Base-by-base conservation (phyloP, 2,888 invertebrate species). In the Caenorhabditis zanzibari region DNA sequence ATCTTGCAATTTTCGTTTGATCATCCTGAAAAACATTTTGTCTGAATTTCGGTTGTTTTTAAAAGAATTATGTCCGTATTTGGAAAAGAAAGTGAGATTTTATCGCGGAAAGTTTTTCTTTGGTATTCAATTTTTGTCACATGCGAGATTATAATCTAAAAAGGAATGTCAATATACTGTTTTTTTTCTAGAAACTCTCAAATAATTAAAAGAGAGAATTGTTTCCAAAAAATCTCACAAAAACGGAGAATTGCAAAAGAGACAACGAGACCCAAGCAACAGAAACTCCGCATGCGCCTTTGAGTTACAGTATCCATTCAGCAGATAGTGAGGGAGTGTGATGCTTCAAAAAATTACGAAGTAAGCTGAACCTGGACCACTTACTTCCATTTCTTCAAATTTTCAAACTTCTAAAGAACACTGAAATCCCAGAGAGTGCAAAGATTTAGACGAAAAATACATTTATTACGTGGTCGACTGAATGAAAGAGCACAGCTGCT, bases 1-100 rank as follows among this genome's bases (percentile, higher is more conserved):
- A 69, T 90, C 90, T 80, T 90, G 90, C 58, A 90, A 85, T 81
- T 89, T 89, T 41, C 90, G 85, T 79, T 90, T 90, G 72, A 90
- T 82, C 90, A 90, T 90, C 81, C 87, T 90, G 85, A 32, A 89
- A 80, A 52, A 41, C 19, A 47, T 12, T 6, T 26, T 35, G 19
- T 54, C 19, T 10, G 24, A 12, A 14, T 52, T 52, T 66, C n/a
- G 14, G 35, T 24, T 35, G 22, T 54, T 24, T 54, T 59, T 14
- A 12, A 38, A 38, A 38, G 47, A 19, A 19, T 47, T 19, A 47
- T 47, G 19, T 47, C 19, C 47, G 19, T 35, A 6, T 56, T 41
- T 47, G 14, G 19, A 56, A 26, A 12, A 19, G 19, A 52, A 52
- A 52, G 24, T 52, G 52, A 52, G 24, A 54, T 54, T 24, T 54